Evolutionary conservation across 2,888 invertebrate genomes (phyloP).

Genomic region (Scaptodrosophila latifasciaeformis): DNA sequence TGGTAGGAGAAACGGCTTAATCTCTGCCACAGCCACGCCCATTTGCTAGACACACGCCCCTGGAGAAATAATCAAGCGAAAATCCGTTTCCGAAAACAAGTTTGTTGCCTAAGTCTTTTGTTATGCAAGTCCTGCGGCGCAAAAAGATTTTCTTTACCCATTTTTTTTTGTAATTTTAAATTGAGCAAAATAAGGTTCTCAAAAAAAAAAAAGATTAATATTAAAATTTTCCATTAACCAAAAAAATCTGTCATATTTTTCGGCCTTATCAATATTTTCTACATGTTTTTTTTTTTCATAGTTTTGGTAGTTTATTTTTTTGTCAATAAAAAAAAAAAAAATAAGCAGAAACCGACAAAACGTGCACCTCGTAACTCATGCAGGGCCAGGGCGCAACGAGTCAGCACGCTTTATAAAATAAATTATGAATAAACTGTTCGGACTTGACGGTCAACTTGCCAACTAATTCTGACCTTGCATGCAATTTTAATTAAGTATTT

Average conservation of each 20-base stretch:
- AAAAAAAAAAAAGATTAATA: too few relatives aligned
- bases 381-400: neutral
- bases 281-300: neutral
- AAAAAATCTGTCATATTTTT: too few relatives aligned
- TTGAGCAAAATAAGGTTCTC: too few relatives aligned
- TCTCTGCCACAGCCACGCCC: neutral
- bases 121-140: conserved; percentile 10
- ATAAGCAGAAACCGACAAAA: conserved; percentile 32
- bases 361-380: conserved; percentile 29
- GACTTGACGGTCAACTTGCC: conserved; percentile 62
- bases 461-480: conserved; percentile 65
- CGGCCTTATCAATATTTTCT: too few relatives aligned
- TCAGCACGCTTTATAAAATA: conserved; percentile 47
- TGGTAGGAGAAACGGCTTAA: neutral
- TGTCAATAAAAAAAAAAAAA: too few relatives aligned
- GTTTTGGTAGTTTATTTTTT: conserved; percentile 3
- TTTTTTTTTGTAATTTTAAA: too few relatives aligned
- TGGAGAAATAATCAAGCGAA: too few relatives aligned
- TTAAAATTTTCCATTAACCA: too few relatives aligned
- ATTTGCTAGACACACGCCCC: too few relatives aligned
- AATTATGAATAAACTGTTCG: conserved; percentile 63
- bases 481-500: conserved; percentile 63
- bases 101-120: conserved; percentile 37
- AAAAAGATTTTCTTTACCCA: too few relatives aligned
- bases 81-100: too few relatives aligned